phyloP scores from a whole-genome alignment of 2,797 vertebrate species.

The Pangasius mekongensis region DNA sequence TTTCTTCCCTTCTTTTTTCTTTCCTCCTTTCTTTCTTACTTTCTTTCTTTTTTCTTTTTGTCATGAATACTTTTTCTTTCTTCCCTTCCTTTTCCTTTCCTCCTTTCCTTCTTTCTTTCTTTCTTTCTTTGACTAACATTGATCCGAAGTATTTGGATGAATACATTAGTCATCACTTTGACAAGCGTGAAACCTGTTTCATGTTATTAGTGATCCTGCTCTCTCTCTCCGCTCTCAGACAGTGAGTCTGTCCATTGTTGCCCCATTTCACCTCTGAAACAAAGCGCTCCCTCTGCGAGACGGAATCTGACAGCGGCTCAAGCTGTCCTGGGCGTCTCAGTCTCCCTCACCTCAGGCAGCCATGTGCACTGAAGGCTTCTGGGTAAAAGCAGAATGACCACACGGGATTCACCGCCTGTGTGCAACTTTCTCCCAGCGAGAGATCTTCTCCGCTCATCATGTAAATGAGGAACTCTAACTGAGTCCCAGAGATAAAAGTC shows the following conservation, averaged over 20 bases:
- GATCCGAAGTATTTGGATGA: background rate
- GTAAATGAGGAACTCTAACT: constrained; percentile 75
- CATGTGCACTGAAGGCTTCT: constrained; percentile 64
- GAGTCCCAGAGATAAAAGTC: constrained; percentile 68
- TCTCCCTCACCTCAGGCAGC: constrained; percentile 67
- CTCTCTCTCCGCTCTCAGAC: constrained; percentile 11
- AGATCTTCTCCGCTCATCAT: constrained; percentile 72
- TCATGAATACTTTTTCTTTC: background rate
- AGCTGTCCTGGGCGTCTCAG: constrained; percentile 70
- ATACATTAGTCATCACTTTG: background rate
- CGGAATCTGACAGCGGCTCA: constrained; percentile 72
- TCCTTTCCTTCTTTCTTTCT: background rate
- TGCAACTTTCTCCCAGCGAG: constrained; percentile 67
- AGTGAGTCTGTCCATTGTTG: constrained; percentile 25
- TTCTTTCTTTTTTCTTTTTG: too few species aligned
- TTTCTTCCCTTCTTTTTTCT: background rate
- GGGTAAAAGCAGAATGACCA: constrained; percentile 65
- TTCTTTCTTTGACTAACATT: background rate
- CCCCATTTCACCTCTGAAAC: constrained; percentile 22
- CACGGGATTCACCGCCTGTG: constrained; percentile 71
- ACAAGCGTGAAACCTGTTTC: background rate
- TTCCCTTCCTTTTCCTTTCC: background rate
- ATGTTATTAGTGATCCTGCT: background rate
- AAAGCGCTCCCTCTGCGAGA: constrained; percentile 30
- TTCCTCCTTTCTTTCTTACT: background rate